Percentiles rank a stretch among this genome's conserved stretches.
Conservation (phyloP, 53 echinoderm and acorn worm genomes). For the Hippasteria phrygiana region DNA sequence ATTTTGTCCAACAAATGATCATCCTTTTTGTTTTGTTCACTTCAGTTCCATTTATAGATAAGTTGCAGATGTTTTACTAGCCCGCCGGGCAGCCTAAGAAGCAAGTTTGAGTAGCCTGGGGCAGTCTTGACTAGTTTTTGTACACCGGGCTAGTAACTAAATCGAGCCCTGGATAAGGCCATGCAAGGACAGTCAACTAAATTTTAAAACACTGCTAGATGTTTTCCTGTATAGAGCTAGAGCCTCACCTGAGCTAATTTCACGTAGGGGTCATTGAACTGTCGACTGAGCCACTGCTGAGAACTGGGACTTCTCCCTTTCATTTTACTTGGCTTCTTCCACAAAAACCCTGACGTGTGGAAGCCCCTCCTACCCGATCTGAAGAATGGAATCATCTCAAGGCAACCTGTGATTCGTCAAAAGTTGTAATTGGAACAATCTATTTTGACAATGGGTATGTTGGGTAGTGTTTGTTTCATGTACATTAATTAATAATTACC, state of each 20-base stretch:
- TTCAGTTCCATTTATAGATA: too few species aligned
- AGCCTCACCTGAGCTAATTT: conserved; percentile 78
- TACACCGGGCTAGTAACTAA: too few species aligned
- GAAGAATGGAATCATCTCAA: conserved; percentile 42
- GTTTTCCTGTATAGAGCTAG: too few species aligned
- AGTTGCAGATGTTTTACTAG: too few species aligned
- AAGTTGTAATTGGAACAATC: conserved; percentile 13
- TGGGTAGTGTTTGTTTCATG: not conserved
- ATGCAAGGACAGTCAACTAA: too few species aligned
- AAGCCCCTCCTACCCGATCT: conserved; percentile 23
- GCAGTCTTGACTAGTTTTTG: too few species aligned
- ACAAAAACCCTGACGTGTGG: conserved; percentile 16
- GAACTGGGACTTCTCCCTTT: conserved; percentile 76
- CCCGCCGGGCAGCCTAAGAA: too few species aligned
- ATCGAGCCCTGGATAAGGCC: too few species aligned
- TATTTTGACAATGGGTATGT: not conserved
- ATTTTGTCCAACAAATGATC: too few species aligned
- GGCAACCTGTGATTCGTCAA: conserved; percentile 11
- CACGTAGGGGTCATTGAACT: conserved; percentile 81
- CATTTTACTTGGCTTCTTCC: conserved; percentile 39
- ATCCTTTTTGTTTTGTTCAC: too few species aligned
- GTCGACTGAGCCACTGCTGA: conserved; percentile 81
- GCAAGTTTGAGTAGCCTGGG: too few species aligned
- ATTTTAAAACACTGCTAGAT: not conserved
- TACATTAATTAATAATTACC: too few species aligned